These are phyloP conservation scores for Conger conger DNA, from an alignment of 2,113 vertebrate genomes.

Conservation along the genomic window DNA sequence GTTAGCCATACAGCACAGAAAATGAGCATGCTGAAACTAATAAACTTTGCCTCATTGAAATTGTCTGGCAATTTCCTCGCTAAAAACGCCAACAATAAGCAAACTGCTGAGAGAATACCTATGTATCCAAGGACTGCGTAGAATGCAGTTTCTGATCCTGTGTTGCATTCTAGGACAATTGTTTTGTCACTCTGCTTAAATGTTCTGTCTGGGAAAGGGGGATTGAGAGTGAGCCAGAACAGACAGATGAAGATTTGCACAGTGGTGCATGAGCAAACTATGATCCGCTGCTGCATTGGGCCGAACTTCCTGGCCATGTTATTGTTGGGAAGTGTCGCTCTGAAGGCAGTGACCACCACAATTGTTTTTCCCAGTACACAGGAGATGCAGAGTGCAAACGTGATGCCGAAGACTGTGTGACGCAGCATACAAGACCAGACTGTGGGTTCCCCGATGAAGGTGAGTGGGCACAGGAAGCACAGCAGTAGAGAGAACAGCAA, in stretches of 20 bases:
- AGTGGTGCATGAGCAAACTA: constrained; percentile 58
- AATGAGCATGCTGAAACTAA: constrained; percentile 57
- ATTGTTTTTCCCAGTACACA: constrained; percentile 55
- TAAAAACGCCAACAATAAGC: constrained; percentile 53
- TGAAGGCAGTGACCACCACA: constrained; percentile 51
- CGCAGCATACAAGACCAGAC: constrained; percentile 65
- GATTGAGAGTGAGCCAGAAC: constrained; percentile 61
- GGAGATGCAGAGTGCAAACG: constrained; percentile 54
- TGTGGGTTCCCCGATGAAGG: constrained; percentile 58
- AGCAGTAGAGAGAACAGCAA: constrained; percentile 50
- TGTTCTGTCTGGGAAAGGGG: constrained; percentile 64
- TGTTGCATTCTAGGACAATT: constrained; percentile 67
- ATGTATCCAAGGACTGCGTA: constrained; percentile 51
- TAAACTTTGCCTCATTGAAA: constrained; percentile 59
- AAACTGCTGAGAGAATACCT: constrained; percentile 43
- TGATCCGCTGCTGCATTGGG: constrained; percentile 44
- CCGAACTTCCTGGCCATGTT: constrained; percentile 45
- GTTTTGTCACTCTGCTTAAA: constrained; percentile 55
- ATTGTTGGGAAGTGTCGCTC: constrained; percentile 46
- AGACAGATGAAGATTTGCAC: constrained; percentile 65
- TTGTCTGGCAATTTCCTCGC: constrained; percentile 54
- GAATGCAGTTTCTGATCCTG: constrained; percentile 50
- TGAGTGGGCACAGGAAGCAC: constrained; percentile 55
- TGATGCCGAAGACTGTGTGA: constrained; percentile 49
- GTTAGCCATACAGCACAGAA: constrained; percentile 58